Base-by-base conservation (phyloP, 2,113 vertebrate species). In the Corythornis cristatus region DNA sequence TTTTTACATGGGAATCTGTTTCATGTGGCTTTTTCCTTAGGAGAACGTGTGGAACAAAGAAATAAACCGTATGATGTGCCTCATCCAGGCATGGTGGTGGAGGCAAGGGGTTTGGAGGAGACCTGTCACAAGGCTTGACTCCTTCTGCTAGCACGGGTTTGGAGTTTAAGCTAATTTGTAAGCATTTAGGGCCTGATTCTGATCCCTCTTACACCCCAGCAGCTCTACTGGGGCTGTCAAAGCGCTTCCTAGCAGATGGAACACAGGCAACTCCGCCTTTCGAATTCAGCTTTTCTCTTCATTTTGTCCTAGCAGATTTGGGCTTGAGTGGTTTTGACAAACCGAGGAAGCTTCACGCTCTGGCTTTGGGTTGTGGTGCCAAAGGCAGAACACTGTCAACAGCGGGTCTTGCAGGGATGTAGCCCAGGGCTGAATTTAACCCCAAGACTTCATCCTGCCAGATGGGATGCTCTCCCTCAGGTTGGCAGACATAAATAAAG, bases 81-180 rank as follows among this genome's bases (percentile, higher is more conserved):
- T 85, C 60, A 83, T 15, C 53, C 8, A 5, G 53, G 68, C 53
- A 84, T 64, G 35, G 21, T 51, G 45, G 64, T 46, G 25, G 89
- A 95, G 57, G 23, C 11, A 3, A 74, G 79, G 25, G 21, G 11
- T 40, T 74, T 57, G 65, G 35, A 83, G 72, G 26, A 94, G 70
- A 72, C 15, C 51, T 35, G 33, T 61, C 54, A 6, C 26, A 46
- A 56, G 0, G 42, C 83, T 89, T 57, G 83, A 35, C 64, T 75
- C 12, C 67, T 92, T 56, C 80, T 73, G 35, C 68, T 77, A 88
- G 53, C 19, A 5, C 58, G 88, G 37, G 86, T 88, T 93, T 83
- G 90, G 68, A 81, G 85, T 88, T 75, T 43, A 73, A 70, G 81
- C 68, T 94, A 64, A 96, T 96, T 95, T 96, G 75, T 83, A 91